phyloP scores from a whole-genome alignment of 2,113 vertebrate species.

The Gavia stellata region DNA sequence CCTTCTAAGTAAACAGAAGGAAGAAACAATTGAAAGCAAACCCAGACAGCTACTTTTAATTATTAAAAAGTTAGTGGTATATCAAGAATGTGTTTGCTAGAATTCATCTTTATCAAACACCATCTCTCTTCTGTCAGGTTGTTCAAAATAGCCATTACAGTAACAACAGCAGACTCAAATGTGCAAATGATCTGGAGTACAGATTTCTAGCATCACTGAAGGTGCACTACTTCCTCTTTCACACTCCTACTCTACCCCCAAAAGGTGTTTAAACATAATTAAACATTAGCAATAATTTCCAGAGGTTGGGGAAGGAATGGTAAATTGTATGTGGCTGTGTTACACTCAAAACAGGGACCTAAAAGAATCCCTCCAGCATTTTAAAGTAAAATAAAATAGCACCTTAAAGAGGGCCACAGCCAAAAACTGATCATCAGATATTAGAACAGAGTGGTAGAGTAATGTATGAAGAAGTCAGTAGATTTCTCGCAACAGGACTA shows the following conservation, averaged over 20 bases:
- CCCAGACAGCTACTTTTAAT: slow-evolving; percentile 35
- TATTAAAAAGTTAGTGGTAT: slow-evolving; percentile 34
- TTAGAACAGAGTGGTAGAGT: neutral
- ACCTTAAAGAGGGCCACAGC: slow-evolving; percentile 20
- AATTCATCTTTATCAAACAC: slow-evolving; percentile 3
- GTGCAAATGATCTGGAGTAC: slow-evolving; percentile 61
- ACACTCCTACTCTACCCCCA: neutral
- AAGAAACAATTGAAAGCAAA: slow-evolving; percentile 22
- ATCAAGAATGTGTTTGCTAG: neutral
- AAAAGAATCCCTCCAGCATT: slow-evolving; percentile 32
- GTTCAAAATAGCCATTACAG: slow-evolving; percentile 61
- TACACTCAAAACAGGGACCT: slow-evolving; percentile 48
- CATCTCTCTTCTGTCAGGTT: neutral
- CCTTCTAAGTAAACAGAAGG: slow-evolving; percentile 3
- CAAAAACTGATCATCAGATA: neutral
- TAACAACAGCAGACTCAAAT: slow-evolving; percentile 58
- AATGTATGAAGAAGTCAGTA: neutral
- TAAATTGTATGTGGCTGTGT: slow-evolving; percentile 36
- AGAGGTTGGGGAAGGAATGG: slow-evolving; percentile 31
- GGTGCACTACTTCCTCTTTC: slow-evolving; percentile 5
- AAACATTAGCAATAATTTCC: neutral
- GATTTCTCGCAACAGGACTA: neutral
- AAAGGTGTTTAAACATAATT: neutral
- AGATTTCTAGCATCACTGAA: slow-evolving; percentile 56
- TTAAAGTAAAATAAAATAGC: slow-evolving; percentile 13